Evolutionary conservation across 1,140 invertebrate genomes (phyloP).

Genomic region (Pseudomyrmex sp.): DNA sequence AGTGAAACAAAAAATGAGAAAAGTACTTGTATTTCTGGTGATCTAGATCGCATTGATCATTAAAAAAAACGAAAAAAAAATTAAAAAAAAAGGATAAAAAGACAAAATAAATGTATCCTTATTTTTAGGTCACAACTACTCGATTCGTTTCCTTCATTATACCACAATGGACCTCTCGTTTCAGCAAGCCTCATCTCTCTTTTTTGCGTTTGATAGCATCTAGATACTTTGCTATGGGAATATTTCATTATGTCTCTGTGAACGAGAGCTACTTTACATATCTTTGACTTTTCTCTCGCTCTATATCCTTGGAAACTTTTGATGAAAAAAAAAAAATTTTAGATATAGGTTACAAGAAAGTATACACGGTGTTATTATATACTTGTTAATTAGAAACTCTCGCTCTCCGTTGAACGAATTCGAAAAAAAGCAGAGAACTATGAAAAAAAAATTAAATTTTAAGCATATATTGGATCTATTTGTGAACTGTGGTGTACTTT

Average conservation of each 20-base stretch:
- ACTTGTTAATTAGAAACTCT: conserved; percentile 55
- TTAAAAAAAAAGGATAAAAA: conserved; percentile 88
- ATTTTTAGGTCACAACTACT: conserved; percentile 88
- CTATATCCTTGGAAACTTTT: conserved; percentile 47
- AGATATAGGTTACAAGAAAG: conserved; percentile 59
- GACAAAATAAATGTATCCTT: conserved; percentile 89
- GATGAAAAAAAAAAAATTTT: conserved; percentile 21
- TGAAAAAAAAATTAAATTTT: not conserved
- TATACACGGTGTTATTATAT: conserved; percentile 30
- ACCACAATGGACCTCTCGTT: conserved; percentile 73
- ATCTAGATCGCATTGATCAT: conserved; percentile 85
- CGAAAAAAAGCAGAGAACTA: conserved; percentile 15
- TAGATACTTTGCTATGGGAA: conserved; percentile 70
- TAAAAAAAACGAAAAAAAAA: conserved; percentile 80
- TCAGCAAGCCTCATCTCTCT: conserved; percentile 60
- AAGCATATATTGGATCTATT: conserved; percentile 57
- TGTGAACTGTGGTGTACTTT: conserved; percentile 54
- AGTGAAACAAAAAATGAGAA: conserved; percentile 79
- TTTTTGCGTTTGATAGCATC: conserved; percentile 70
- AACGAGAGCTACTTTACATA: conserved; percentile 57
- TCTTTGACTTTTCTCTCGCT: conserved; percentile 53
- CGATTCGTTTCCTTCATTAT: conserved; percentile 74
- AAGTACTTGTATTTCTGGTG: conserved; percentile 84
- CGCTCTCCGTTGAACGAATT: conserved; percentile 40
- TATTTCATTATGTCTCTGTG: conserved; percentile 62